Conservation (phyloP, 2,113 vertebrate species). For the Xenus cinereus region DNA sequence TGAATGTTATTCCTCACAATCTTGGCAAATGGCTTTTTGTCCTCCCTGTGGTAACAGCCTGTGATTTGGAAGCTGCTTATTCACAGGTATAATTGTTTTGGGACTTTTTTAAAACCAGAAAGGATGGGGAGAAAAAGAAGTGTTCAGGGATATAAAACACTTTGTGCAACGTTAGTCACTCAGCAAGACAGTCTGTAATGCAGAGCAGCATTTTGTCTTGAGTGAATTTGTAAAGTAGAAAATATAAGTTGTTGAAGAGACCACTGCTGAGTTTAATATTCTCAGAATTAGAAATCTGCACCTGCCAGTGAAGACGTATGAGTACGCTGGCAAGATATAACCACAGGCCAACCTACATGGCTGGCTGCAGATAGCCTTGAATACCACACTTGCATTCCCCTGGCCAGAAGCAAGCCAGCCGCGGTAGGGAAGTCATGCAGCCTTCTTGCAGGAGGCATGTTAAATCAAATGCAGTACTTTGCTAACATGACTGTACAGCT, state of each 20-base stretch:
- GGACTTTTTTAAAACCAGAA: not conserved
- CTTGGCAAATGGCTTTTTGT: not conserved
- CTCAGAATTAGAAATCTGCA: not conserved
- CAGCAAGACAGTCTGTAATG: not conserved
- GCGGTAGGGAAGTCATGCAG: not conserved
- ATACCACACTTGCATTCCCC: not conserved
- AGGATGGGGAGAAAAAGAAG: not conserved
- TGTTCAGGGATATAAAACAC: not conserved
- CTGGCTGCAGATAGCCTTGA: not conserved
- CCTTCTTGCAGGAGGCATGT: not conserved
- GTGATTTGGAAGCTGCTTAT: not conserved
- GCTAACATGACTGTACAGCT: not conserved
- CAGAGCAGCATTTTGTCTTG: not conserved
- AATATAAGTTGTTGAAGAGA: not conserved
- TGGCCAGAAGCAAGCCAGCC: not conserved
- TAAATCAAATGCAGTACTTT: not conserved
- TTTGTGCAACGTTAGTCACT: not conserved
- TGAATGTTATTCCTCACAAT: not conserved
- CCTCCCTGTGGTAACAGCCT: not conserved
- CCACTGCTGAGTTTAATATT: not conserved
- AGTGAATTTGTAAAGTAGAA: not conserved
- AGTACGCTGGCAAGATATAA: not conserved
- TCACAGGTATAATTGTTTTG: not conserved
- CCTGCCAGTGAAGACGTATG: not conserved
- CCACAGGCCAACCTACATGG: accelerated